Percentiles rank a stretch among this genome's conserved stretches.
phyloP scores from a whole-genome alignment of 2,797 vertebrate genomes.

The Nasua narica region DNA sequence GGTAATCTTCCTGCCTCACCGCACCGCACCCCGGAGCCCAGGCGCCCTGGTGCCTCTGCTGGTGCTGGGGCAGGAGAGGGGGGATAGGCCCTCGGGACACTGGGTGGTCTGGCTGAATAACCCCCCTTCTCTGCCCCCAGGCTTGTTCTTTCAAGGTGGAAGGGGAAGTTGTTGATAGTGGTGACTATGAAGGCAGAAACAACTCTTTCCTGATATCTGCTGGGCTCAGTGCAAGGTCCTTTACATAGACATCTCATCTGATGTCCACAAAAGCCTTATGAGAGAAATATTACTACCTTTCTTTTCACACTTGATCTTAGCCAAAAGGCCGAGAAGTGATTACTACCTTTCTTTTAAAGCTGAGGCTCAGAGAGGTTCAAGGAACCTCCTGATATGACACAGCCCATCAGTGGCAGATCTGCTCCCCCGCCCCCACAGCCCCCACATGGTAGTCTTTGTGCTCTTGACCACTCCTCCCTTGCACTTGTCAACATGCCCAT shows the following conservation, averaged over 20 bases:
- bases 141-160: background rate
- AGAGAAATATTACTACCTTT: background rate
- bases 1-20: too few relatives aligned
- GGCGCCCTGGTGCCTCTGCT: background rate
- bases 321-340: too few relatives aligned
- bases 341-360: background rate
- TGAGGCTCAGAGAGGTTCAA: background rate
- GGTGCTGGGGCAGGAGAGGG: background rate
- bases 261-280: background rate
- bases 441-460: too few relatives aligned
- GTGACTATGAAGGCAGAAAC: background rate
- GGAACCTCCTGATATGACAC: background rate
- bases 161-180: background rate
- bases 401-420: background rate
- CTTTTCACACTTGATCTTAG: too few relatives aligned
- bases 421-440: rapidly evolving
- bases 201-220: background rate
- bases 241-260: too few relatives aligned
- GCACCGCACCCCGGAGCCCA: too few relatives aligned
- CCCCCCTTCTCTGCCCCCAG: background rate
- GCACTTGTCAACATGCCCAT: rapidly evolving
- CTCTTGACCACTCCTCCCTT: background rate
- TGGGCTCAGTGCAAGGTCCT: too few relatives aligned
- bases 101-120: too few relatives aligned
- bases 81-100: background rate